Base-by-base conservation (phyloP, 2,888 invertebrate species). In the Anaspis maculata region DNA sequence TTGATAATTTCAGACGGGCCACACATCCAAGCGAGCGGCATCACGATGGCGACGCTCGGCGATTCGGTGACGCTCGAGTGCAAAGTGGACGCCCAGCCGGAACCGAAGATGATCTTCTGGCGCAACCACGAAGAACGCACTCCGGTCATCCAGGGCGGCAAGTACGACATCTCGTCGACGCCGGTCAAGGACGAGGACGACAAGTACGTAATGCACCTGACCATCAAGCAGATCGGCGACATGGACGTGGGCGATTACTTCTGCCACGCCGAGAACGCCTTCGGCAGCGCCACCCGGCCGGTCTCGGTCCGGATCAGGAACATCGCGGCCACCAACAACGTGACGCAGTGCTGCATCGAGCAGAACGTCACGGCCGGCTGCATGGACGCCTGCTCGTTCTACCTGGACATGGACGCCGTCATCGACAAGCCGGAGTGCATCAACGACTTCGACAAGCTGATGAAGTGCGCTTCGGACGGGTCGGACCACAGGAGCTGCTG, bases 401-500 rank as follows among this genome's bases (percentile, higher is more conserved):
- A 84, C 55, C 66, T 88, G 31, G 87, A 88, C 56, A 83, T 88
- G 60, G 86, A 87, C 58, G 78, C 79, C 29, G 82, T 88, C 26
- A 81, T 85, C 60, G 82, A 85, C 64, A 74, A 78, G 25, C 82
- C 84, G 0, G 81, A 85, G 56, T 89, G 88, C 59, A 77, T 87
- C 56, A 74, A 76, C 39, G 88, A 88, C 64, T 83, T 87, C 56
- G 82, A 86, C 59, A 88, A 88, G 54, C 68, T 88, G 30, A 86
- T 88, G 84, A 80, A 78, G 54, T 89, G 89, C 54, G 87, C 87
- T 0, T 83, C 88, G 1, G 82, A 82, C 49, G 81, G 81, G 3
- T 81, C 74, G 47, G 89, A 90, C 60, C 90, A 90, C 63, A 73
- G 88, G 25, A 77, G 79, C 41, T 90, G 90, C 57, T 90, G 90